phyloP scores from a whole-genome alignment of 1,140 invertebrate genomes.

The Popillia japonica region DNA sequence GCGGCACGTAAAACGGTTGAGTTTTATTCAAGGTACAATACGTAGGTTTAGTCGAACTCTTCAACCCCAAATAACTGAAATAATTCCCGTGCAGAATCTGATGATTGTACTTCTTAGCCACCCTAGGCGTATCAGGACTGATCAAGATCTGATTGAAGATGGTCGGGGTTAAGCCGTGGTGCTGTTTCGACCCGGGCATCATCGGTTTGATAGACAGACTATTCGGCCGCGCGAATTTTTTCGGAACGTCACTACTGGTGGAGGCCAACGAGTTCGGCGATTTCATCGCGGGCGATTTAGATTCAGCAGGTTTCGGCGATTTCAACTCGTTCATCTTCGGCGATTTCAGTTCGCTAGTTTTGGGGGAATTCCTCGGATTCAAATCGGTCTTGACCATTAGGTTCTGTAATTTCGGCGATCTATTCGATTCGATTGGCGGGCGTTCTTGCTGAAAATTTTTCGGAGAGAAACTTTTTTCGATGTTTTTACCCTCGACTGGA shows the following conservation, averaged over 20 bases:
- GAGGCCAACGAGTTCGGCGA: neutral
- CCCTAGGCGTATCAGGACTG: constrained; percentile 89
- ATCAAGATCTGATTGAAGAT: constrained; percentile 80
- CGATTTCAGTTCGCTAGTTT: constrained; percentile 5
- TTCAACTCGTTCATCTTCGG: constrained; percentile 33
- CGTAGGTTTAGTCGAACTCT: constrained; percentile 88
- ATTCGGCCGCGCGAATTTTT: constrained; percentile 80
- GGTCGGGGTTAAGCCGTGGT: constrained; percentile 79
- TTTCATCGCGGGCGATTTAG: constrained; percentile 36
- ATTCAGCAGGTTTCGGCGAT: constrained; percentile 26
- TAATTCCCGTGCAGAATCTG: constrained; percentile 89
- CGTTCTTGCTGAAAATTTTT: constrained; percentile 1
- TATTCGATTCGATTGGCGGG: constrained; percentile 8
- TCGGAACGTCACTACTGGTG: constrained; percentile 47
- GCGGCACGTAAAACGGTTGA: constrained; percentile 93
- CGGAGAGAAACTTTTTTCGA: constrained; percentile 16
- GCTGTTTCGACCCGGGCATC: constrained; percentile 75
- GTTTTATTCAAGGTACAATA: constrained; percentile 93
- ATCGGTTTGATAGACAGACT: constrained; percentile 83
- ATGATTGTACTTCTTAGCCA: constrained; percentile 87
- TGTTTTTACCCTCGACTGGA: neutral
- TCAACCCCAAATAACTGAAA: constrained; percentile 90
- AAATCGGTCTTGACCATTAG: constrained; percentile 32
- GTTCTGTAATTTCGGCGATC: constrained; percentile 24
- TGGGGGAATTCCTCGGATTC: constrained; percentile 8